phyloP scores from a whole-genome alignment of 2,797 vertebrate genomes.

The Hipposideros larvatus region DNA sequence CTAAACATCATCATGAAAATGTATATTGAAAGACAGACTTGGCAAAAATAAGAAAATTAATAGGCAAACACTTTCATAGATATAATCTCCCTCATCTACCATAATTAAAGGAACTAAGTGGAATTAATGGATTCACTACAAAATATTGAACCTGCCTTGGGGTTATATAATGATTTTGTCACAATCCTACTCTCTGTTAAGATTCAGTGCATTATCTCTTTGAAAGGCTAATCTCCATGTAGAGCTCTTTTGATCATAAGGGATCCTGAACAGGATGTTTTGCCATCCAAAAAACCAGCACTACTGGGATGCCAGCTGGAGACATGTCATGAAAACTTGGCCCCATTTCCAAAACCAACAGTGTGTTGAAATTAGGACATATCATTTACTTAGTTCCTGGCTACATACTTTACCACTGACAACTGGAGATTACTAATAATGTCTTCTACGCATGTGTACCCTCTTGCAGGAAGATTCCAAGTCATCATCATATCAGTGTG shows the following conservation, averaged over 20 bases:
- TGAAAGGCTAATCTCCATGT: constrained; percentile 53
- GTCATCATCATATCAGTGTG: not conserved
- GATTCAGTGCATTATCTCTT: constrained; percentile 61
- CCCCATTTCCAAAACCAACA: constrained; percentile 51
- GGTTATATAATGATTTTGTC: constrained; percentile 17
- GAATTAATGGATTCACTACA: not conserved
- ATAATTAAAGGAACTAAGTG: constrained; percentile 40
- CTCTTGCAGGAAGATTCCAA: not conserved
- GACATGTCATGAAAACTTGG: constrained; percentile 60
- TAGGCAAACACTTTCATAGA: not conserved
- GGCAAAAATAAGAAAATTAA: constrained; percentile 19
- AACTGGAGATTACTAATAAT: constrained; percentile 57
- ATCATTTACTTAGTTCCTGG: constrained; percentile 73
- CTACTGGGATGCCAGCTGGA: constrained; percentile 66
- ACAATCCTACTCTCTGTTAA: not conserved
- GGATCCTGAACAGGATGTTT: constrained; percentile 75
- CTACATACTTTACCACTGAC: constrained; percentile 56
- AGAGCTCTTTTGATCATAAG: constrained; percentile 75
- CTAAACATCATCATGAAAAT: constrained; percentile 4
- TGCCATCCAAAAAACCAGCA: constrained; percentile 66
- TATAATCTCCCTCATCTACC: not conserved
- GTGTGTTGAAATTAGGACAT: constrained; percentile 76
- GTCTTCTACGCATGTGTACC: not conserved
- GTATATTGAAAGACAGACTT: not conserved
- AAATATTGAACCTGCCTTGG: not conserved